These are phyloP conservation scores for Aradophagus sp. DNA, from an alignment of 1,140 invertebrate genomes.

Conservation along the genomic window DNA sequence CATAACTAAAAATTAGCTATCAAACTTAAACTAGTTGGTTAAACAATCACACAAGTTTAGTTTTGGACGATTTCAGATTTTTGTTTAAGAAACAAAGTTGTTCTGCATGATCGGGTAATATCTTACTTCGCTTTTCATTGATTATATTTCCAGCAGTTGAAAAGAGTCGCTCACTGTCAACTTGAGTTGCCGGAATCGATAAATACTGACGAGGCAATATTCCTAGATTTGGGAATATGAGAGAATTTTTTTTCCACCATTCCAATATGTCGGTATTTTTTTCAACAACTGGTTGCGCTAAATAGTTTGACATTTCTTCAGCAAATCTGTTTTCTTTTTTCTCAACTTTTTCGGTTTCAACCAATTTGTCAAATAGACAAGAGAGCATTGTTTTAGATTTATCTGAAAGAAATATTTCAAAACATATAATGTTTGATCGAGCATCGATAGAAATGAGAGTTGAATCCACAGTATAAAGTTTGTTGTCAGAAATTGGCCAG, in stretches of 20 bases:
- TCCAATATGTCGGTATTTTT: background rate
- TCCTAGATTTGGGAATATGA: background rate
- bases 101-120: conserved; percentile 13
- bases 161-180: conserved; percentile 11
- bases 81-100: conserved; percentile 19
- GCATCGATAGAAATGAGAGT: no score
- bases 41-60: no score
- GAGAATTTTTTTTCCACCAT: conserved; percentile 10
- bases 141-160: conserved; percentile 11
- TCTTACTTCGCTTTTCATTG: background rate
- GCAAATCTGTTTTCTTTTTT: background rate
- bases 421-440: no score
- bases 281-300: background rate
- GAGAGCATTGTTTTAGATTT: background rate
- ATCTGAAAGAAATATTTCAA: background rate
- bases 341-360: background rate
- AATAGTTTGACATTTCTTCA: background rate
- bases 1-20: no score
- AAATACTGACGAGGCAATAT: conserved; percentile 2
- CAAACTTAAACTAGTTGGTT: no score
- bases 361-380: background rate
- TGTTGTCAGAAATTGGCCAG: no score
- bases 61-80: no score
- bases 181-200: conserved; percentile 4
- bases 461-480: no score